A percentile compares a stretch with the other conserved stretches of the same genome.
These are phyloP conservation scores for Geopemphigus sp. DNA, from an alignment of 1,140 invertebrate species.

Conservation along the genomic window DNA sequence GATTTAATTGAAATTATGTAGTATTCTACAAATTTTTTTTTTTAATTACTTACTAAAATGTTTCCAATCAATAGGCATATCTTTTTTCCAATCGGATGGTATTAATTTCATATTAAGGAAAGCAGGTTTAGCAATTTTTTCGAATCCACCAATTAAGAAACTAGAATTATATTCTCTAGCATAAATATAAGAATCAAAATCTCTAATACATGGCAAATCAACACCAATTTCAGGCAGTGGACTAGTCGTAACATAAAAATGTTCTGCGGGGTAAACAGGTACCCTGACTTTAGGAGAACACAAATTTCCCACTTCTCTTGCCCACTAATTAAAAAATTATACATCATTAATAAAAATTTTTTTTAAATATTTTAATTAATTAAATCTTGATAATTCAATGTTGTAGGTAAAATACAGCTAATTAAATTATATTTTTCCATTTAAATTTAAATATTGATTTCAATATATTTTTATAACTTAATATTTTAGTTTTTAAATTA, in stretches of 20 bases:
- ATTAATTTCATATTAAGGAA: constrained; percentile 61
- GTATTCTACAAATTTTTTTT: background rate
- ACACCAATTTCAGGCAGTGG: constrained; percentile 55
- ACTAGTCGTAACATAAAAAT: constrained; percentile 68
- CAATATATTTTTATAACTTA: no score
- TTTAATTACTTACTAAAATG: constrained; percentile 62
- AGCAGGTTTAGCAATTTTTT: constrained; percentile 64
- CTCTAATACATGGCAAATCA: constrained; percentile 62
- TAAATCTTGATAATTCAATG: no score
- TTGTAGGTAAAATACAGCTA: no score
- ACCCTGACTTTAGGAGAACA: constrained; percentile 66
- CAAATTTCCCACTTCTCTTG: constrained; percentile 65
- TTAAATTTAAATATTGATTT: no score
- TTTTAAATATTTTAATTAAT: no score
- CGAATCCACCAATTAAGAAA: constrained; percentile 69
- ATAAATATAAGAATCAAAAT: constrained; percentile 63
- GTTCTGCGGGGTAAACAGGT: constrained; percentile 69
- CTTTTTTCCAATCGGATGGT: constrained; percentile 63
- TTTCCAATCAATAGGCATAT: constrained; percentile 62
- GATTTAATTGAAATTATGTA: background rate
- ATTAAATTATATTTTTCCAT: no score
- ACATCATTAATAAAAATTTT: no score
- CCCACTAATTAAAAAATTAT: constrained; percentile 60
- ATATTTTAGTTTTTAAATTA: no score
- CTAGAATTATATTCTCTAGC: constrained; percentile 55